Base-by-base conservation (phyloP, 2,797 vertebrate genomes). In the Phrynocephalus vlangalii region DNA sequence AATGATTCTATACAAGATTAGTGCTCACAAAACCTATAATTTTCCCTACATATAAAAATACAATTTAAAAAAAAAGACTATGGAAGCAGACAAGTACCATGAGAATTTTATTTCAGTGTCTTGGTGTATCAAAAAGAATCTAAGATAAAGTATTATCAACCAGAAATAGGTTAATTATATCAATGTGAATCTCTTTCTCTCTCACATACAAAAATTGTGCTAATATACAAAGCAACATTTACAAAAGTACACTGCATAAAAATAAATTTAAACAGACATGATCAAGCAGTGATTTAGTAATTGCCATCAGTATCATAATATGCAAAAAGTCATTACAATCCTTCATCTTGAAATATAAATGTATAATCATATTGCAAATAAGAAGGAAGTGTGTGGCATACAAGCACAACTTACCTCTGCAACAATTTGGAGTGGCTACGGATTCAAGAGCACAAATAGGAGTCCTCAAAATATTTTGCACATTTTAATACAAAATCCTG, bases 31-130 rank as follows among this genome's bases (percentile, higher is more conserved):
- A 97, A 85, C 96, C 92, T 96, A 96, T 93, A 92, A 93, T 96
- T 95, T 93, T 95, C 94, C 95, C 96, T 97, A 97, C 97, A 97
- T 97, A 98, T 92, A 97, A 97, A 98, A 97, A 97, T 97, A 97
- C 97, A 97, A 95, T 96, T 95, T 76, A 52, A 44, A 3, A 67
- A 84, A 88, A 88, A 95, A 94, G 94, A 96, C 96, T 95, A 96
- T 90, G 96, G 96, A 96, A 95, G 96, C 94, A 96, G 93, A 95
- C 92, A 93, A 95, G 94, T 96, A 96, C 94, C 94, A 2, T 95
- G 95, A 95, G 94, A 95, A 95, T 56, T 88, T 80, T 72, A 94
- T 86, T 82, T 92, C 87, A 79, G 79, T 87, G 92, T 93, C 88
- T 92, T 94, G 93, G 93, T 94, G 91, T 93, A 95, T 91, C 91